Base-by-base conservation (phyloP, 1,140 invertebrate genomes). In the Ceratina australensis region DNA sequence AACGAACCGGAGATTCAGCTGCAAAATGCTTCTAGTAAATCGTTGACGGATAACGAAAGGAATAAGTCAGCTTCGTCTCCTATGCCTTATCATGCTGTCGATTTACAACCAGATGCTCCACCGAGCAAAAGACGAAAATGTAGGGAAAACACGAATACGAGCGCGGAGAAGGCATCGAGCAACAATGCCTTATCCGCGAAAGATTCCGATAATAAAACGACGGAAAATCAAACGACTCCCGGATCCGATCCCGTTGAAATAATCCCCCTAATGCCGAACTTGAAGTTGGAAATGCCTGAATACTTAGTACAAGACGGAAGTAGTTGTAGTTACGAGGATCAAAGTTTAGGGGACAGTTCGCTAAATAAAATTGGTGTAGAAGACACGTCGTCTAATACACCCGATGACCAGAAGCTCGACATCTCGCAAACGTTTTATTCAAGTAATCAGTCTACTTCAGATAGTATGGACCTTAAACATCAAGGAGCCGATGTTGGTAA, bases 291-390 rank as follows among this genome's bases (percentile, higher is more conserved):
- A 84, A 92, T 92, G 89, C 91, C 92, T 22, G 92, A 92, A 80
- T 93, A 93, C 64, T 80, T 92, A 72, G 92, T 93, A 65, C 90
- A 92, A 71, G 92, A 92, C 81, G 90, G 91, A 33, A 92, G 92
- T 82, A 92, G 91, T 87, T 92, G 91, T 89, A 92, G 92, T 88
- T 92, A 93, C 56, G 92, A 93, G 49, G 91, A 92, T 69, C 91
- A 92, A 80, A 90, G 87, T 76, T 80, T 88, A 50, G 89, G 88
- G 16, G 91, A 92, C 50, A 87, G 81, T 66, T 84, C 90, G 2
- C 33, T 83, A 26, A 92, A 87, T 69, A 92, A 91, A 89, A 86
- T 88, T 47, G 80, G 80, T 61, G 78, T 87, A 20, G 89, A 92
- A 26, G 91, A 92, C 47, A 90, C 86, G 42, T 81, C 86, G 15